Evolutionary conservation across 2,797 vertebrate species (phyloP), one percentile per base, ranked within the genome.

Genomic region (Anomalospiza imberbis): DNA sequence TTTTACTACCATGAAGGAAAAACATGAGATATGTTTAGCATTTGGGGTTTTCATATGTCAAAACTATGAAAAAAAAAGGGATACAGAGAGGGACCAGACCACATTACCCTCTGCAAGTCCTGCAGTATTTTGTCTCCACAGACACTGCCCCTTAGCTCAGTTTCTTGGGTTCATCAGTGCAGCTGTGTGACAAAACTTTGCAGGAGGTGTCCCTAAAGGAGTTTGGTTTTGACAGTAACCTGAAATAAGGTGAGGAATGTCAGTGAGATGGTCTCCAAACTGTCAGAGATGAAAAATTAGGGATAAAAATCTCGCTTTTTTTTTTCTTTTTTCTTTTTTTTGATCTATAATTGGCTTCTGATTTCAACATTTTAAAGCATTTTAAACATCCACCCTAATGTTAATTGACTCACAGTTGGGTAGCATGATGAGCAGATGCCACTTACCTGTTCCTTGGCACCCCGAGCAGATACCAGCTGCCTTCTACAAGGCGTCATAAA

Each of bases 381-480:
- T 87, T 91, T 89, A 72, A 92, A 65, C 28, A 58, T 28, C 66
- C 44, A 4, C 29, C 22, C 38, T 76, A 71, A 80, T 71, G 84
- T 36, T 88, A 89, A 85, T 65, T 76, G 85, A 92, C 81, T 73
- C 34, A 47, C 61, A 83, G 6, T 68, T 93, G 76, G 14, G 57
- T 51, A 34, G 18, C 14, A 54, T 57, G 67, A 94, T 71, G 76
- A 94, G 65, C 85, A 91, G 66, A 88, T 85, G 79, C 50, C 79
- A 66, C 73, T 89, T 92, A 95, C 82, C 72, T 89, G 50, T 66
- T 92, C 68, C 54, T 61, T 94, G 88, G 85, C 82, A 88, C 22
- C 20, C 36, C 0, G 0, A 88, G 60, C 38, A 68, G 78, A 65
- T 81, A 68, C 54, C 76, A 78, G 68, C 54, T 91, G 85, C 88